phyloP scores from a whole-genome alignment of 2,797 vertebrate genomes.

The Neostethus bicornis region DNA sequence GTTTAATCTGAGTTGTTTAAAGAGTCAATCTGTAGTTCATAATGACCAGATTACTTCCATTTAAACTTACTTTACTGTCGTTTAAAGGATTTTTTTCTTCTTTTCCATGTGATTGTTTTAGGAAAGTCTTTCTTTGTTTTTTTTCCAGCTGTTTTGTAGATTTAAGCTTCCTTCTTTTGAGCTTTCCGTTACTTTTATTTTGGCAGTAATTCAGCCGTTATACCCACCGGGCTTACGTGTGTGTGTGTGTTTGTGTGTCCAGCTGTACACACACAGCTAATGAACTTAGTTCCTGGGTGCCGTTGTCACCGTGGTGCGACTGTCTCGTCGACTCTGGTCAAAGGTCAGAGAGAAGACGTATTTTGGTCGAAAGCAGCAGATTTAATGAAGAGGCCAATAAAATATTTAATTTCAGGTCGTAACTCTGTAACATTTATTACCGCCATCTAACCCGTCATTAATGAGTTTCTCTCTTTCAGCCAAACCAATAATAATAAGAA shows the following conservation, averaged over 20 bases:
- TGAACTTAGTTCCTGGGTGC: slow-evolving; percentile 65
- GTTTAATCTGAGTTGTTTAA: too few relatives aligned
- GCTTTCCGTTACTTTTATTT: slow-evolving; percentile 24
- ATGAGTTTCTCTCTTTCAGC: too few relatives aligned
- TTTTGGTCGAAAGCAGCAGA: background rate
- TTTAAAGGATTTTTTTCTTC: too few relatives aligned
- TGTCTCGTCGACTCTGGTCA: slow-evolving; percentile 24
- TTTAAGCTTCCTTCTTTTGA: slow-evolving; percentile 13
- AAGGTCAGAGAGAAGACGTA: slow-evolving; percentile 19
- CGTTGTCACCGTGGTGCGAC: slow-evolving; percentile 67
- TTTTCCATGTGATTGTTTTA: too few relatives aligned
- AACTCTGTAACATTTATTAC: too few relatives aligned
- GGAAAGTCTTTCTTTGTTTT: too few relatives aligned
- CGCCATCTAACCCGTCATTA: too few relatives aligned
- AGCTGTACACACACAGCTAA: slow-evolving; percentile 75
- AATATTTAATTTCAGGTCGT: too few relatives aligned
- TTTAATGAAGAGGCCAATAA: background rate
- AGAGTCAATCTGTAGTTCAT: too few relatives aligned
- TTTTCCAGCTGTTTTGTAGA: slow-evolving; percentile 11
- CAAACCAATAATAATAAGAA: too few relatives aligned
- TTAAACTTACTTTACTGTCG: too few relatives aligned
- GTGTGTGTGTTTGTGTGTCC: slow-evolving; percentile 59
- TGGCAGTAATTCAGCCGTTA: slow-evolving; percentile 36
- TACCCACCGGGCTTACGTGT: slow-evolving; percentile 44
- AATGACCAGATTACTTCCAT: too few relatives aligned